Evolutionary conservation across 2,113 vertebrate genomes (phyloP).

Genomic region (Emydura subglobosa): DNA sequence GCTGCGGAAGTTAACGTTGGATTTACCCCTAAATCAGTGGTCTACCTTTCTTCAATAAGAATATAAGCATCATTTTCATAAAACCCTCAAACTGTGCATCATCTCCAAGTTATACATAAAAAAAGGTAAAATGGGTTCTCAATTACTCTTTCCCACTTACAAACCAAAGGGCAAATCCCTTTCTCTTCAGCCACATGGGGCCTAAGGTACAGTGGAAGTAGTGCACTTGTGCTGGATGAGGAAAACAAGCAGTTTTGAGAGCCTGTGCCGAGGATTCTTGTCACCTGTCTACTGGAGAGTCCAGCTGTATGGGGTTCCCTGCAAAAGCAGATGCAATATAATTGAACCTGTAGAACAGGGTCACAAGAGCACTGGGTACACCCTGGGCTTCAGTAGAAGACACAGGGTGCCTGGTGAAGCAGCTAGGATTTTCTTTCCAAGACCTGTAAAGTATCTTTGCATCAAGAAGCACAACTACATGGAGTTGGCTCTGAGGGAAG

Average conservation of each 20-base stretch:
- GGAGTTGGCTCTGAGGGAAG: neutral
- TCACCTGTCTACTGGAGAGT: neutral
- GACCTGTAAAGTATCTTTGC: fast-evolving
- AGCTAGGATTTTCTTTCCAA: neutral
- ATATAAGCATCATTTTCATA: neutral
- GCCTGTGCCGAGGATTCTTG: neutral
- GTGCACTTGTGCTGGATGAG: neutral
- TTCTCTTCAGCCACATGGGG: neutral
- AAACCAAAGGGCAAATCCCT: neutral
- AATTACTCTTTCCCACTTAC: neutral
- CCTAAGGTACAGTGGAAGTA: neutral
- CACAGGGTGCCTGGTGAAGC: neutral
- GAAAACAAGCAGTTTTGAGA: neutral
- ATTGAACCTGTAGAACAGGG: neutral
- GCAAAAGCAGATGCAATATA: neutral
- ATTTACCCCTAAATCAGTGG: neutral
- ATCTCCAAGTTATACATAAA: neutral
- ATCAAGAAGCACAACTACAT: neutral
- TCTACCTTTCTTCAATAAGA: neutral
- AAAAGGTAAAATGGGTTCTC: neutral
- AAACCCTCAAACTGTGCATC: neutral
- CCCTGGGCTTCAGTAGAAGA: neutral
- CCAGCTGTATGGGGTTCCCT: neutral
- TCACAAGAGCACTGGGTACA: neutral
- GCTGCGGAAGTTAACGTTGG: neutral